A percentile compares a stretch with the other conserved stretches of the same genome.
phyloP scores from a whole-genome alignment of 2,888 invertebrate species.

The Cheilosia vulpina region DNA sequence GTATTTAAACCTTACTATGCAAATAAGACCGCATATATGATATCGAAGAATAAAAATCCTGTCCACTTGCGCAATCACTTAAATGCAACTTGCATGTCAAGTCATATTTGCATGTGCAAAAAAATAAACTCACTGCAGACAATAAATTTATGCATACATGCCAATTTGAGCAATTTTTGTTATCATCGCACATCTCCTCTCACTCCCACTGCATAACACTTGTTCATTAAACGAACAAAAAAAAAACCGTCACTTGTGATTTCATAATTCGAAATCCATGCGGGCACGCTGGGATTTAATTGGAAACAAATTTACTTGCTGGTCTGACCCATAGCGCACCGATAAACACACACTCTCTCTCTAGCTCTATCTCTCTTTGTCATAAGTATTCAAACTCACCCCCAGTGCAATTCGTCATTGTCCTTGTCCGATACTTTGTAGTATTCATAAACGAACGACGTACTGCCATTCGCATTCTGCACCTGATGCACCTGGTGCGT shows the following conservation, averaged over 20 bases:
- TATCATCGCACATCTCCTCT: constrained; percentile 47
- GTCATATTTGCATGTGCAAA: constrained; percentile 48
- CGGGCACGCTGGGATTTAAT: constrained; percentile 68
- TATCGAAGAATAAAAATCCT: constrained; percentile 26
- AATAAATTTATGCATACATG: constrained; percentile 67
- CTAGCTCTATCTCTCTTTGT: not conserved
- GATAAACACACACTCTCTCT: constrained; percentile 11
- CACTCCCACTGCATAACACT: constrained; percentile 35
- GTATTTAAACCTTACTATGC: constrained; percentile 22
- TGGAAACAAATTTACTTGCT: constrained; percentile 69
- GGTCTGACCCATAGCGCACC: constrained; percentile 34
- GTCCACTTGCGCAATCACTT: constrained; percentile 55
- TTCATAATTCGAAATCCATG: constrained; percentile 61
- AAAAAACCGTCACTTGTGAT: constrained; percentile 54
- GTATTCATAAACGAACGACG: constrained; percentile 88
- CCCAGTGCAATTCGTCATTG: constrained; percentile 80
- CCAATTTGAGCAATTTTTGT: constrained; percentile 56
- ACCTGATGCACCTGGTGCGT: constrained; percentile 80
- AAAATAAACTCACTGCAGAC: constrained; percentile 31
- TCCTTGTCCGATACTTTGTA: constrained; percentile 86
- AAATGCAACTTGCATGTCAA: constrained; percentile 50
- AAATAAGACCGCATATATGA: constrained; percentile 11
- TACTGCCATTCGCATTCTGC: constrained; percentile 80
- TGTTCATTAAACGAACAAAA: constrained; percentile 64
- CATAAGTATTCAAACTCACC: constrained; percentile 77